Conservation (phyloP, 2,888 invertebrate species). For the Hipparchia sbordonii region DNA sequence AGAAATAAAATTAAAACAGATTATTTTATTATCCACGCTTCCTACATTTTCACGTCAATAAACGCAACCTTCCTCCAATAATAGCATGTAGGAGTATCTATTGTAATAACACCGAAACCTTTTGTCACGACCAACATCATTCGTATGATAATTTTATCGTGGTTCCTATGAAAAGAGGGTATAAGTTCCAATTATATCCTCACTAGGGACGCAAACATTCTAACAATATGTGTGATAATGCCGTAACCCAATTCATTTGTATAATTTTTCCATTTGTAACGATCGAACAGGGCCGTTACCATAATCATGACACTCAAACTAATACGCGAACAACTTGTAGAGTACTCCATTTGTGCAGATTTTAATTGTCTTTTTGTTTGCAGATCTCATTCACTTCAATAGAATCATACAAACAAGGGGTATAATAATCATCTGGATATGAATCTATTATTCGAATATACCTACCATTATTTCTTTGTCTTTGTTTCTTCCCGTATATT, state of each 20-base stretch:
- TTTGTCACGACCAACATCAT: conserved; percentile 54
- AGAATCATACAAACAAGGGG: background rate
- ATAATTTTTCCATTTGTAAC: conserved; percentile 65
- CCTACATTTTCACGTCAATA: conserved; percentile 7
- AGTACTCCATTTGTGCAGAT: conserved; percentile 27
- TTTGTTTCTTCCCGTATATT: too few relatives aligned
- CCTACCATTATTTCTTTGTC: too few relatives aligned
- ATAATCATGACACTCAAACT: conserved; percentile 37
- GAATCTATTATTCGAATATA: too few relatives aligned
- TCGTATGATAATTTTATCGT: conserved; percentile 74
- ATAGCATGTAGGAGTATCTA: conserved; percentile 6
- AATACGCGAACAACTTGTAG: conserved; percentile 44
- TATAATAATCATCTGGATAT: too few relatives aligned
- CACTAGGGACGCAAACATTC: conserved; percentile 51
- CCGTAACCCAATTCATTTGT: conserved; percentile 62
- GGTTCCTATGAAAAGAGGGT: conserved; percentile 66
- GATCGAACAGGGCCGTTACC: conserved; percentile 45
- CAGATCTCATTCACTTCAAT: background rate
- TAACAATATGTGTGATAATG: conserved; percentile 54
- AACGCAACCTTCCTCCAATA: conserved; percentile 10
- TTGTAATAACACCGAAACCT: conserved; percentile 29
- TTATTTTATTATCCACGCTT: background rate
- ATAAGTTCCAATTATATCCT: conserved; percentile 67
- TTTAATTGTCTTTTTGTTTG: conserved; percentile 15
- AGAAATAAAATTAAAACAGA: conserved; percentile 4